Percentiles rank a stretch among this genome's conserved stretches.
These are phyloP conservation scores for Lytechinus variegatus DNA, from an alignment of 35 echinoderm and acorn worm genomes.

Conservation along the genomic window DNA sequence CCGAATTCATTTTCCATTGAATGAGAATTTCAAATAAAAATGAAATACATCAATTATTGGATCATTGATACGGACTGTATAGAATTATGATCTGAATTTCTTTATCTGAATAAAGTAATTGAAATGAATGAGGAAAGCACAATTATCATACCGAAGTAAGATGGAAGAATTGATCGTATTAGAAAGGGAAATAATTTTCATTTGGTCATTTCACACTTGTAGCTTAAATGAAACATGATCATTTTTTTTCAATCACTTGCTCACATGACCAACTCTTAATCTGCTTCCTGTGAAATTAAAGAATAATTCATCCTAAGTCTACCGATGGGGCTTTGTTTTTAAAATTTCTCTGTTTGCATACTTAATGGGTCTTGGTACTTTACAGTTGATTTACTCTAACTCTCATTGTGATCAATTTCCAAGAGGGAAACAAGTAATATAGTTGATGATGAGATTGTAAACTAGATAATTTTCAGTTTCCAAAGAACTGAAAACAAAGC, in stretches of 20 bases:
- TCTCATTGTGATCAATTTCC: no score
- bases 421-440: neutral
- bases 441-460: neutral
- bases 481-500: neutral
- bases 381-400: neutral
- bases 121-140: neutral
- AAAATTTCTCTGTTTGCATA: neutral
- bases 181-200: no score
- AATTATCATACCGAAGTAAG: neutral
- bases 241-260: neutral
- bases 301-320: no score
- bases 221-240: neutral
- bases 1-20: no score
- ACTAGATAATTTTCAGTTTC: neutral
- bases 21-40: no score
- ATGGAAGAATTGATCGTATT: neutral
- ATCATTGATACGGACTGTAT: neutral
- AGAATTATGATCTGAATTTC: neutral
- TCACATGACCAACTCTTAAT: neutral
- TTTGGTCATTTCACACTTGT: no score
- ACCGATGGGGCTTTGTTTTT: neutral
- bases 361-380: neutral
- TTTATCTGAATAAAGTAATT: neutral
- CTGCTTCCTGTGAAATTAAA: neutral
- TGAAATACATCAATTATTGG: no score